phyloP scores from a whole-genome alignment of 2,113 vertebrate genomes.

The Donacobius atricapilla region DNA sequence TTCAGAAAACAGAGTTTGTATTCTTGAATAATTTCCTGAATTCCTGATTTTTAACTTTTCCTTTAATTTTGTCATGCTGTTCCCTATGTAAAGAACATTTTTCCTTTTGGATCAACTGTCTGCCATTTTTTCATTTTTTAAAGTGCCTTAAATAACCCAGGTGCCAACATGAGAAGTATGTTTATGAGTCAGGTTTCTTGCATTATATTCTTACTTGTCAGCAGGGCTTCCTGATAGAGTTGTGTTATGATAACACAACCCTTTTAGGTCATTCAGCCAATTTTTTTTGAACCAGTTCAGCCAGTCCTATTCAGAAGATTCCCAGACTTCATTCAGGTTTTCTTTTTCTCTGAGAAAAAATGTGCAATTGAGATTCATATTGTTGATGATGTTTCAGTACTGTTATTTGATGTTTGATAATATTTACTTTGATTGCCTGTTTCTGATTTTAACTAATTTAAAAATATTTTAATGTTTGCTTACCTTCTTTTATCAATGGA shows the following conservation, averaged over 20 bases:
- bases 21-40: background rate
- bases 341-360: background rate
- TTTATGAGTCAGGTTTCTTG: constrained; percentile 6
- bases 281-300: background rate
- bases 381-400: background rate
- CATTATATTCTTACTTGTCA: constrained; percentile 1
- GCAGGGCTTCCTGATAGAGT: background rate
- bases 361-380: background rate
- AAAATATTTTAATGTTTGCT: background rate
- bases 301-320: background rate
- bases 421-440: background rate
- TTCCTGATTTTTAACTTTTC: background rate
- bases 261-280: background rate
- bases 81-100: background rate
- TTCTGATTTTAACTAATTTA: background rate
- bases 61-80: constrained; percentile 2
- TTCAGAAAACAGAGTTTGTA: background rate
- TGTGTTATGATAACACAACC: background rate
- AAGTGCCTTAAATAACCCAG: constrained; percentile 1
- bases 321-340: background rate
- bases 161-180: background rate
- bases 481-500: background rate
- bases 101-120: background rate
- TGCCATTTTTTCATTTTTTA: background rate
- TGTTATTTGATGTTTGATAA: background rate